Percentiles rank a stretch among this genome's conserved stretches.
These are phyloP conservation scores for Adelges cooleyi DNA, from an alignment of 1,140 invertebrate genomes.

Conservation along the genomic window DNA sequence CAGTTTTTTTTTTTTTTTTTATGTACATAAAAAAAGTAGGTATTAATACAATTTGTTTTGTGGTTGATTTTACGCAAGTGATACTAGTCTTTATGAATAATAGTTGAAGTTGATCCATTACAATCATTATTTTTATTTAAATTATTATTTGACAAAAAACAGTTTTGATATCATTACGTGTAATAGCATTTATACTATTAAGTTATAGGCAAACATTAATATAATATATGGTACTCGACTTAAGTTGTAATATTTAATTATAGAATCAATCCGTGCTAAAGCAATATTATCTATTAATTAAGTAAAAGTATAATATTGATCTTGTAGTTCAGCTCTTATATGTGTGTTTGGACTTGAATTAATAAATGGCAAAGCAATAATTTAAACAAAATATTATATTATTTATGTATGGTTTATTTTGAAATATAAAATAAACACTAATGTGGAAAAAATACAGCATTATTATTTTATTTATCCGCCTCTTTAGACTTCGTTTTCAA, in stretches of 20 bases:
- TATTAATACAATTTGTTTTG: slow-evolving; percentile 7
- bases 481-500: too few relatives aligned
- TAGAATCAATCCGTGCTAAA: slow-evolving; percentile 15
- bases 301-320: neutral
- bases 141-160: too few relatives aligned
- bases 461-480: too few relatives aligned
- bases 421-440: slow-evolving; percentile 19
- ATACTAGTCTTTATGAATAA: slow-evolving; percentile 22
- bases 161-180: too few relatives aligned
- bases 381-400: slow-evolving; percentile 15
- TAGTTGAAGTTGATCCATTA: slow-evolving; percentile 4
- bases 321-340: neutral
- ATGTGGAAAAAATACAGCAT: too few relatives aligned
- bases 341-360: neutral
- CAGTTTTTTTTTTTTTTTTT: neutral
- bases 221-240: neutral
- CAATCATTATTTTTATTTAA: too few relatives aligned
- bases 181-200: too few relatives aligned
- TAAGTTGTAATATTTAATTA: neutral
- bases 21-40: neutral
- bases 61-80: slow-evolving; percentile 27
- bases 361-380: slow-evolving; percentile 22
- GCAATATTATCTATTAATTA: slow-evolving; percentile 21
- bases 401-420: slow-evolving; percentile 11
- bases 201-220: neutral